These are phyloP conservation scores for Euwallacea fornicatus DNA, from an alignment of 1,140 invertebrate species.

Conservation along the genomic window DNA sequence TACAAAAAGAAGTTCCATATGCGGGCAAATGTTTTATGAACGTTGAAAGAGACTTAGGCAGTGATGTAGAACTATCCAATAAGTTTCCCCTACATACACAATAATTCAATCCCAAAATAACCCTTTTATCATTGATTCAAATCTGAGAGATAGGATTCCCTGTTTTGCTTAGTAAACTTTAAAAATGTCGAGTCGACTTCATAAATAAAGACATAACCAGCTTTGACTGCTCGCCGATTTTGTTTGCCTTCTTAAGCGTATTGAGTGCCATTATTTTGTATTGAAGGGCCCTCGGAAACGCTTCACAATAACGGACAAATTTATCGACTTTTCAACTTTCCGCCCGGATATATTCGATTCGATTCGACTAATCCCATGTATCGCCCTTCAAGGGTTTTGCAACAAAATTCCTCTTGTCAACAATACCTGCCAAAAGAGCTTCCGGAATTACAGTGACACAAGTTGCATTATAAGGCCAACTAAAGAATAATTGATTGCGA, in stretches of 20 bases:
- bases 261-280: slow-evolving; percentile 36
- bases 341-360: slow-evolving; percentile 8
- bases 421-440: background rate
- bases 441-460: background rate
- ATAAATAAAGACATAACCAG: background rate
- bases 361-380: background rate
- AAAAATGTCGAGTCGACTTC: background rate
- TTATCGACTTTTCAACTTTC: slow-evolving; percentile 21
- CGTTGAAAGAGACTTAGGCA: no score
- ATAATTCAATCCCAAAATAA: no score
- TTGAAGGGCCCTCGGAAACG: slow-evolving; percentile 31
- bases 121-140: no score
- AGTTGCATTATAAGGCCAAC: background rate
- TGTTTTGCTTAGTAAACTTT: slow-evolving; percentile 32
- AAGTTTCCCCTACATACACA: no score
- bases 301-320: slow-evolving; percentile 28
- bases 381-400: background rate
- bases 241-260: slow-evolving; percentile 34
- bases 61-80: no score
- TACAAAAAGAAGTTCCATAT: no score
- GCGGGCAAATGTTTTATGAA: no score
- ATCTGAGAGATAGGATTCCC: no score
- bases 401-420: background rate
- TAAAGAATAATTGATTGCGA: background rate
- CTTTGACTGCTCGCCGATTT: slow-evolving; percentile 34